Evolutionary conservation across 2,113 vertebrate genomes (phyloP), one percentile per base, ranked within the genome.

Genomic region (Chauna torquata): DNA sequence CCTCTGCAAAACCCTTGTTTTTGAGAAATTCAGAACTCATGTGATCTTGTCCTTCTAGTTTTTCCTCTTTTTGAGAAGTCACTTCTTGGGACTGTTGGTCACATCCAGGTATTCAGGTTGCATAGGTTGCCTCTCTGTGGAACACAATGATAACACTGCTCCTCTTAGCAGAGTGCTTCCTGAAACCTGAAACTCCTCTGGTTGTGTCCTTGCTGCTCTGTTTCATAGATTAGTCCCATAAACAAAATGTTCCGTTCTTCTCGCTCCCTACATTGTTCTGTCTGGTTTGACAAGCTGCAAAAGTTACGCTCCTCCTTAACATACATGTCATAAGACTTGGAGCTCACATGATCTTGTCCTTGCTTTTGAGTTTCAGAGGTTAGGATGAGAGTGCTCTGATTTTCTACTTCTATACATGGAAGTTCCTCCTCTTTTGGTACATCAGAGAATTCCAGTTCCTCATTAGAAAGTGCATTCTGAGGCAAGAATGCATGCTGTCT

Each of bases 91-190:
- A 52, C 47, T 47, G 19, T 70, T 72, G 40, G n/a, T 52, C 45
- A 1, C 76, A 44, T 61, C 76, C 76, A 76, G 36, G 34, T 68
- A 13, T 62, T 82, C 74, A n/a, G 52, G 40, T 55, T 6, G 3
- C 44, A 6, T 2, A 7, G 2, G 4, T 68, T 90, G 14, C 69
- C 77, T 78, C 54, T 27, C 0, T 24, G 52, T 20, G 47, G 16
- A 16, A 36, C 70, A 10, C 28, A 34, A 11, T 6, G 6, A 6
- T 59, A 55, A 42, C 0, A 0, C 16, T 54, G 13, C 24, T 90
- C 55, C 61, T 68, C 52, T 55, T 75, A 59, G 58, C 0, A 0
- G 18, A 87, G 50, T 38, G 52, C 76, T 90, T 42, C 9, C 42
- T 88, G 57, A 38, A 62, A 20, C 38, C 55, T 50, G 12, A 28